Base-by-base conservation (phyloP, 2,888 invertebrate genomes). In the Linyphia triangularis region DNA sequence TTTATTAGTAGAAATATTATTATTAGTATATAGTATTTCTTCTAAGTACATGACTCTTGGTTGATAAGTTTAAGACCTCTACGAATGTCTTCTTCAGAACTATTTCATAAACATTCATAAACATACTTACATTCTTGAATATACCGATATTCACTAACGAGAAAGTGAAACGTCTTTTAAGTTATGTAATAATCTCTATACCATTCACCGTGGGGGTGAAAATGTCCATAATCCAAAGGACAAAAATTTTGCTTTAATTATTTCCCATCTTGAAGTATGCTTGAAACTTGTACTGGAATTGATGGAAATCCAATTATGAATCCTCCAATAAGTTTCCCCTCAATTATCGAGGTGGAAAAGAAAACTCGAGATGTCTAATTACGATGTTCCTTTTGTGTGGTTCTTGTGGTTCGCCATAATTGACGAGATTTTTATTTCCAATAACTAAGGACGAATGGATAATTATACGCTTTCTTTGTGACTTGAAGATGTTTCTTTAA, bases 301-400 rank as follows among this genome's bases (percentile, higher is more conserved):
- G 28, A 51, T 57, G 57, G 30, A 33, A 73, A 73, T 73, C 73
- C 59, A 73, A 73, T 73, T 73, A 73, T 16, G 13, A 16, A 51
- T 51, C n/a, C 51, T 51, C 63, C 24, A 63, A 26, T 63, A 16
- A 16, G 22, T n/a, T 22, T 57, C 26, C 63, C 9, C 19, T 63
- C 26, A 63, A 24, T 63, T 28, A 63, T 63, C 63, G 63, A 3
- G 26, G 7, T 10, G 24, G 28, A 24, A 24, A 28, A 24, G 9
- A 63, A 28, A 24, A 63, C 19, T 13, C 19, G 13, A 51, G 7
- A 26, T 63, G 26, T 28, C 63, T 63, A 63, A 63, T 63, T 63
- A 28, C n/a, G 28, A 63, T 24, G 16, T 19, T 16, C 9, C 28
- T 63, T 57, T 51, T 51, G 51, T 51, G 33, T 33, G 33, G 43